Evolutionary conservation across 2,888 invertebrate genomes (phyloP).

Genomic region (Adelphocoris suturalis): DNA sequence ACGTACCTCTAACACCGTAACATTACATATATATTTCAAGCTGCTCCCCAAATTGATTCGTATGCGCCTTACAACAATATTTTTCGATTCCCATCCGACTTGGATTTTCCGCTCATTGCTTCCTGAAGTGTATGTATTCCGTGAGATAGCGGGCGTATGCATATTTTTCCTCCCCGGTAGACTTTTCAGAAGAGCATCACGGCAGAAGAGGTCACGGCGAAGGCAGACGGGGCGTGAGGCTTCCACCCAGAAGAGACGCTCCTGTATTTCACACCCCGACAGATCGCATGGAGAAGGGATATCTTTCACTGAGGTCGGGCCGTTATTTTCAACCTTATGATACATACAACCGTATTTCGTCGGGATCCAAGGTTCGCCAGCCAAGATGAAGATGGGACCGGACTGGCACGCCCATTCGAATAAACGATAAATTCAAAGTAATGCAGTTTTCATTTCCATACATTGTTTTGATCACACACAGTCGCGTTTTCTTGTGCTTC

Average conservation of each 20-base stretch:
- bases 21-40: no score
- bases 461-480: background rate
- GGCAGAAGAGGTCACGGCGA: slow-evolving; percentile 2
- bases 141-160: background rate
- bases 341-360: slow-evolving; percentile 39
- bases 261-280: slow-evolving; percentile 33
- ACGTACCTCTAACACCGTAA: no score
- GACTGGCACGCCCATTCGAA: background rate
- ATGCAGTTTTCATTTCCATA: background rate
- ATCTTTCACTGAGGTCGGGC: slow-evolving; percentile 1
- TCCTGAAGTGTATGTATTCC: background rate
- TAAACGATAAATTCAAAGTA: background rate
- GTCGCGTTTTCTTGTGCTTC: no score
- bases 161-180: background rate
- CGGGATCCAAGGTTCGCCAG: background rate
- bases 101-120: background rate
- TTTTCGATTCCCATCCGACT: background rate
- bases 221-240: background rate
- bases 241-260: background rate
- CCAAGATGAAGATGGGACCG: background rate
- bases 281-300: slow-evolving; percentile 35
- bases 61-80: background rate
- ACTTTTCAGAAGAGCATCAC: background rate
- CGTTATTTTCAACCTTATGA: slow-evolving; percentile 23
- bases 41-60: background rate